These are phyloP conservation scores for Drosophila saltans DNA, from an alignment of 1,140 invertebrate genomes.

Conservation along the genomic window DNA sequence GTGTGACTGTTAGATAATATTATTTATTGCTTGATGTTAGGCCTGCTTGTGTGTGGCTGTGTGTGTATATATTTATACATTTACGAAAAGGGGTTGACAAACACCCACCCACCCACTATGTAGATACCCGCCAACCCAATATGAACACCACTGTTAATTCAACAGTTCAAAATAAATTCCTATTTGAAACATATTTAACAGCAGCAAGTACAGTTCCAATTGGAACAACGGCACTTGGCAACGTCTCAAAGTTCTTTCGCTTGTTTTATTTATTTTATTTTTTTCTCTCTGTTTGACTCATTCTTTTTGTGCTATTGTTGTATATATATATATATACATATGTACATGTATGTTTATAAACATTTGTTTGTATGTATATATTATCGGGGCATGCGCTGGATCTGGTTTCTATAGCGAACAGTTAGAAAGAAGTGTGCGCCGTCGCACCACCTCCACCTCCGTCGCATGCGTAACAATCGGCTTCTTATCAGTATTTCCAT, in stretches of 20 bases:
- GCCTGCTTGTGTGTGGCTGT: background rate
- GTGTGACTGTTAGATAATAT: background rate
- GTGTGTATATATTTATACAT: background rate
- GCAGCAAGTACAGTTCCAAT: conserved; percentile 13
- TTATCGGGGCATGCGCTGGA: conserved; percentile 1
- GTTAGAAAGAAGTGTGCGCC: conserved; percentile 10
- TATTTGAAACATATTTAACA: conserved; percentile 11
- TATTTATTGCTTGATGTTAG: background rate
- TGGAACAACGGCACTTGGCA: conserved; percentile 12
- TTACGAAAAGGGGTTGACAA: background rate
- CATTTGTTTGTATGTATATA: background rate
- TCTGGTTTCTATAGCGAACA: background rate
- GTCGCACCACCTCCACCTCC: conserved; percentile 9
- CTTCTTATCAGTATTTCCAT: conserved; percentile 11
- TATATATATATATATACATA: background rate
- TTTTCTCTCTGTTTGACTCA: conserved; percentile 10
- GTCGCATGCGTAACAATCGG: conserved; percentile 4
- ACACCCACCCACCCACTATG: background rate
- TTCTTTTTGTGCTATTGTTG: conserved; percentile 10
- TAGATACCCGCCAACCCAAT: background rate
- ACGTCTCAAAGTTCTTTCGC: conserved; percentile 10
- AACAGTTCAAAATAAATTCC: conserved; percentile 6
- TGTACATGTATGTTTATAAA: conserved; percentile 7
- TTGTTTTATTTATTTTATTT: conserved; percentile 6
- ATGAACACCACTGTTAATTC: conserved; percentile 1